phyloP scores from a whole-genome alignment of 2,113 vertebrate species.

The Spea multiplicata region DNA sequence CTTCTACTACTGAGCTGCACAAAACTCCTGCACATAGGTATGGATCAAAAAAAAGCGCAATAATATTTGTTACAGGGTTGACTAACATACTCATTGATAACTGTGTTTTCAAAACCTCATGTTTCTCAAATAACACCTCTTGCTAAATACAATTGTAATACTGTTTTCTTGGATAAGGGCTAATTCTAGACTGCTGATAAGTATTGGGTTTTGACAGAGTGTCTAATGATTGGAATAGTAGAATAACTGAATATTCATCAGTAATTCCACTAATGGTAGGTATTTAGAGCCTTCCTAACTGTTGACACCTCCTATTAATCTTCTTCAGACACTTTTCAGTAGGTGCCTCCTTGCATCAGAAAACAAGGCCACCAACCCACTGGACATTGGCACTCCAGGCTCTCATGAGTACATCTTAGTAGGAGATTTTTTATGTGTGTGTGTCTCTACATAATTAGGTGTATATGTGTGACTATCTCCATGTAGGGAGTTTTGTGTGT shows the following conservation, averaged over 20 bases:
- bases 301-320: slow-evolving; percentile 87
- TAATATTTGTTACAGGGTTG: too few species aligned
- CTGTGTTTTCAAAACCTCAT: not conserved
- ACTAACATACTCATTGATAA: too few species aligned
- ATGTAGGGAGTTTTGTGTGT: not conserved
- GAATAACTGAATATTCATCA: slow-evolving; percentile 81
- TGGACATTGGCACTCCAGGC: slow-evolving; percentile 74
- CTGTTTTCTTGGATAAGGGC: slow-evolving; percentile 47
- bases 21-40: too few species aligned
- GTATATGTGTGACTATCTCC: not conserved
- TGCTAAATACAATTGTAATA: slow-evolving; percentile 22
- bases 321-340: slow-evolving; percentile 86
- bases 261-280: slow-evolving; percentile 85
- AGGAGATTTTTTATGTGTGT: not conserved
- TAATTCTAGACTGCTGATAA: slow-evolving; percentile 80
- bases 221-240: slow-evolving; percentile 79
- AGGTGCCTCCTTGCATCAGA: slow-evolving; percentile 80
- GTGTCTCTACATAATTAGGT: not conserved
- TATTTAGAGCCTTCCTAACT: slow-evolving; percentile 83
- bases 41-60: too few species aligned
- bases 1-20: too few species aligned
- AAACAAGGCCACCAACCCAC: slow-evolving; percentile 64
- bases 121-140: slow-evolving; percentile 27
- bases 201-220: slow-evolving; percentile 80
- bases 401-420: slow-evolving; percentile 62